Percentiles rank a stretch among this genome's conserved stretches.
Conservation (phyloP, 2,888 invertebrate species). For the Ctena decussata region DNA sequence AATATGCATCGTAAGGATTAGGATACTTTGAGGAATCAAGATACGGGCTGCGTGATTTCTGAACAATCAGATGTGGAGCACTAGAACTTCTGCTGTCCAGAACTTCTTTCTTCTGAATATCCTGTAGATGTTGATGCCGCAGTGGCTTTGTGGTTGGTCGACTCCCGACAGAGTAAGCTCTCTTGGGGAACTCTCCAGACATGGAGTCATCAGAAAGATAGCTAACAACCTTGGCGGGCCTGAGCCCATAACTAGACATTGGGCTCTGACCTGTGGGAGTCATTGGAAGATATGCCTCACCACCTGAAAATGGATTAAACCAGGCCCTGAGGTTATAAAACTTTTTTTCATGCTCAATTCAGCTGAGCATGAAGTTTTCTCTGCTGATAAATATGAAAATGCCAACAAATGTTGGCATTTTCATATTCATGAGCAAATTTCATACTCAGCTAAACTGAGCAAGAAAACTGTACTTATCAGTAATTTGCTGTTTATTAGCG, state of each 20-base stretch:
- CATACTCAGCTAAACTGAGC: too few relatives aligned
- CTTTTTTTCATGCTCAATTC: too few relatives aligned
- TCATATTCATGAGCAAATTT: too few relatives aligned
- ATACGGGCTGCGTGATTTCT: slow-evolving; percentile 53
- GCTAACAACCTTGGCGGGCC: slow-evolving; percentile 93
- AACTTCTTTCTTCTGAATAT: slow-evolving; percentile 61
- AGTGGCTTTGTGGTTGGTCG: slow-evolving; percentile 88
- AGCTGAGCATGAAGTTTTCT: too few relatives aligned
- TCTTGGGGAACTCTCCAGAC: slow-evolving; percentile 87
- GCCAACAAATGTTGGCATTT: too few relatives aligned
- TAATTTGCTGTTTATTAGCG: too few relatives aligned
- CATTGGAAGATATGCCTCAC: slow-evolving; percentile 80
- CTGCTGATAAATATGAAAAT: too few relatives aligned
- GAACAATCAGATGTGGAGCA: slow-evolving; percentile 89
- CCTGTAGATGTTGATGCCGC: slow-evolving; percentile 69
- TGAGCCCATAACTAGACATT: slow-evolving; percentile 87
- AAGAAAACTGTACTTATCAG: too few relatives aligned
- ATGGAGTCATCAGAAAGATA: slow-evolving; percentile 88
- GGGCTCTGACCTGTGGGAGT: slow-evolving; percentile 73
- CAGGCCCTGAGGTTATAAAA: too few relatives aligned
- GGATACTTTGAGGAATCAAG: slow-evolving; percentile 1
- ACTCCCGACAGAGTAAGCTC: slow-evolving; percentile 95
- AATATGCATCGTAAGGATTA: not conserved
- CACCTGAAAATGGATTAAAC: slow-evolving; percentile 88
- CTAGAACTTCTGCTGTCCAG: slow-evolving; percentile 90